These are phyloP conservation scores for Drosophila trichaetosa DNA, from an alignment of 2,888 invertebrate species.

Conservation along the genomic window DNA sequence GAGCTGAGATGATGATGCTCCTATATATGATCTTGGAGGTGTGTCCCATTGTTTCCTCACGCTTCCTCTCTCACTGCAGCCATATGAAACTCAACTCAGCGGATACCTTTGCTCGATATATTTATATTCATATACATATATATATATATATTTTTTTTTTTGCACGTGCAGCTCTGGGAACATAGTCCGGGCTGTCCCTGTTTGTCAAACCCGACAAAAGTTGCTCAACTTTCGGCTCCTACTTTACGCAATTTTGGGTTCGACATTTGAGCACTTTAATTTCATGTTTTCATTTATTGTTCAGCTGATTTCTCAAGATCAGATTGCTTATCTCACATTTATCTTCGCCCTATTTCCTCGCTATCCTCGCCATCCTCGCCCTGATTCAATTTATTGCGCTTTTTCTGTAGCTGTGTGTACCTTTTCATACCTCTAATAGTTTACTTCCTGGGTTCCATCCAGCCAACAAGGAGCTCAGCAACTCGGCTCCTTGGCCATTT, in stretches of 20 bases:
- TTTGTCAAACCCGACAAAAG: constrained; percentile 62
- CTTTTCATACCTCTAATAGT: constrained; percentile 72
- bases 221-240: constrained; percentile 82
- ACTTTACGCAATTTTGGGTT: constrained; percentile 64
- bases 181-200: constrained; percentile 15
- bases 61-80: constrained; percentile 64
- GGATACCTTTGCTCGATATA: constrained; percentile 45
- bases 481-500: constrained; percentile 53
- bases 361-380: constrained; percentile 2
- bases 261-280: constrained; percentile 76
- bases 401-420: constrained; percentile 63
- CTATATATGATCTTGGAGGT: constrained; percentile 73
- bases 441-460: constrained; percentile 82
- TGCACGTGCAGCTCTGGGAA: constrained; percentile 76
- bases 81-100: constrained; percentile 67
- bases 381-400: constrained; percentile 76
- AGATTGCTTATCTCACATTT: constrained; percentile 77
- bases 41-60: constrained; percentile 76
- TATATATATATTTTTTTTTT: constrained; percentile 28
- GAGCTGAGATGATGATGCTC: constrained; percentile 27
- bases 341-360: constrained; percentile 18
- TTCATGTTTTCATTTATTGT: constrained; percentile 73
- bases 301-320: constrained; percentile 81
- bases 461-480: constrained; percentile 5
- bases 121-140: constrained; percentile 2